phyloP scores from a whole-genome alignment of 2,113 vertebrate genomes.

The Benitochromis conjunctus region DNA sequence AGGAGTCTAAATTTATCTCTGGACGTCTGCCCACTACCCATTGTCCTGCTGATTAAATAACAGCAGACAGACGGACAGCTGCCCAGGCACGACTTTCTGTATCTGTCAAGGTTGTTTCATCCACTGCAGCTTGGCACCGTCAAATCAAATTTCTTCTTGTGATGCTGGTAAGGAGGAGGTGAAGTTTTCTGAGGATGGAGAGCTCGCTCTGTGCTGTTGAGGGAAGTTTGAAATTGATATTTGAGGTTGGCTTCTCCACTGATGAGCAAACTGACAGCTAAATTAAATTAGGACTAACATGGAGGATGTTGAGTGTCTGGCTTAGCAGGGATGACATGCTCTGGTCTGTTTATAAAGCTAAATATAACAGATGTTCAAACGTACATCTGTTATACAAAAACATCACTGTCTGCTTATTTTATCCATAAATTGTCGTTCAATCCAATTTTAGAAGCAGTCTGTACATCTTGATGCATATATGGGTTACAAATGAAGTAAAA shows the following conservation, averaged over 20 bases:
- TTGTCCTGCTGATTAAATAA: constrained; percentile 47
- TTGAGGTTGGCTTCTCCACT: not conserved
- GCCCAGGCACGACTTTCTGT: not conserved
- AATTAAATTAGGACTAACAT: not conserved
- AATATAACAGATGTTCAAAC: not conserved
- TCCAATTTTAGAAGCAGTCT: not conserved
- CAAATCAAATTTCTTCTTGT: not conserved
- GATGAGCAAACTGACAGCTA: not conserved
- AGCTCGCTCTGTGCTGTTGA: not conserved
- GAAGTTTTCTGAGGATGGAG: not conserved
- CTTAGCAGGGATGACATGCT: not conserved
- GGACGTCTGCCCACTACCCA: constrained; percentile 30
- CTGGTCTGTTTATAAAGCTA: not conserved
- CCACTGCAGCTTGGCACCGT: not conserved
- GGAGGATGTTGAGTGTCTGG: not conserved
- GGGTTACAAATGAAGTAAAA: not conserved
- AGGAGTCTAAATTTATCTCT: constrained; percentile 43
- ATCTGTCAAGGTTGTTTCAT: constrained; percentile 25
- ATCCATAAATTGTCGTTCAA: not conserved
- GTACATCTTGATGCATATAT: not conserved
- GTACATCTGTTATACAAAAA: not conserved
- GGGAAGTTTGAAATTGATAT: not conserved
- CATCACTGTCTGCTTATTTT: not conserved
- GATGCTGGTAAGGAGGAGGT: not conserved
- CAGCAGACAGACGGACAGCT: constrained; percentile 15